Evolutionary conservation across 2,888 invertebrate genomes (phyloP), one percentile per base, ranked within the genome.

Genomic region (Microdon myrmicae): DNA sequence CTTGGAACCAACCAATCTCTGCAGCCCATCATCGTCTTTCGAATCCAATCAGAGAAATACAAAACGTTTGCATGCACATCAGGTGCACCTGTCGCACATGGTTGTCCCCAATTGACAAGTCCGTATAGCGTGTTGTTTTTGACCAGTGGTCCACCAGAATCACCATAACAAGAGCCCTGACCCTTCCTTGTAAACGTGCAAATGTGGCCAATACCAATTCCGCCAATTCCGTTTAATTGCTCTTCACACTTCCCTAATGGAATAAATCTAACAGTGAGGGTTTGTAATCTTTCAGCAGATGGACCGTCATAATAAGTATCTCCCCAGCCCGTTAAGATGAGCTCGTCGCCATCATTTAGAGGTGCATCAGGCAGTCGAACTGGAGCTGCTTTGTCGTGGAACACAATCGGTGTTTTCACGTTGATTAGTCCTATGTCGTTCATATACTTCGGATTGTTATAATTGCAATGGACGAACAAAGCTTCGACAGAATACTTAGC

Each of bases 381-480:
- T 0, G 83, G 81, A 28, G 83, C 79, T 0, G 88, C 85, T 0
- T 72, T 73, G 4, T 82, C 79, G 28, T 82, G 78, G 41, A 85
- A 83, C 8, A 73, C 74, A 1, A 88, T 82, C 26, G 83, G 82
- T 0, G 81, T 73, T 3, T 82, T 79, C 12, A 90, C 80, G 71
- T 84, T 83, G 6, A 90, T 69, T 3, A 90, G 74, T 0, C 87
- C 90, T 37, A 90, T 88, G 69, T 90, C 90, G 71, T 90, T 85
- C 16, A 76, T 69, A 38, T 72, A 77, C 10, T 68, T 47, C 1
- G 77, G 74, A 2, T 67, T 67, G 19, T 74, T 72, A 48, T 74
- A 78, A 14, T 72, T 71, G 44, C 73, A 72, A 38, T 77, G 78
- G 66, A 69, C 68, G 7, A 71, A 49, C 2, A 76, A 72, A n/a